Conservation (phyloP, 2,888 invertebrate species). For the Eumacrocentrus americanus region DNA sequence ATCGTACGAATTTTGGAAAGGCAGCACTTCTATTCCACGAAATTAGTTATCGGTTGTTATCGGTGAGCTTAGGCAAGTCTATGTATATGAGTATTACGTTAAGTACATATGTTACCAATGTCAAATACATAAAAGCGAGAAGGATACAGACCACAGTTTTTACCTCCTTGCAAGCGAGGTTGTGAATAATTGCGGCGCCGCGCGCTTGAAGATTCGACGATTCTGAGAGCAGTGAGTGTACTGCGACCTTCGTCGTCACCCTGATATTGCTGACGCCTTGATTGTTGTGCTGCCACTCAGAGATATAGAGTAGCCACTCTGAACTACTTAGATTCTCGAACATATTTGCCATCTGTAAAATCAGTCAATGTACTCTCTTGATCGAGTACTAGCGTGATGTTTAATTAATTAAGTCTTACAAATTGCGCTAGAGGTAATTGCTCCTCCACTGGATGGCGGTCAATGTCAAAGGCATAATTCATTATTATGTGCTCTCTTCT, state of each 20-base stretch:
- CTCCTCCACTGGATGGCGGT: constrained; percentile 74
- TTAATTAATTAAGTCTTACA: constrained; percentile 64
- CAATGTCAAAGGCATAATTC: constrained; percentile 84
- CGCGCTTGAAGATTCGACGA: constrained; percentile 75
- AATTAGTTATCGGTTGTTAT: constrained; percentile 24
- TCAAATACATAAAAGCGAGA: constrained; percentile 26
- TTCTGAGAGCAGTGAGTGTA: constrained; percentile 80
- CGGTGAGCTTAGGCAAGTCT: constrained; percentile 9
- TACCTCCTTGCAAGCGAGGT: constrained; percentile 94
- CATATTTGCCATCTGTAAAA: constrained; percentile 80
- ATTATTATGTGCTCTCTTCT: constrained; percentile 86
- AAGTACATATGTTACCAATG: constrained; percentile 18
- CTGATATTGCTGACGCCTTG: constrained; percentile 85
- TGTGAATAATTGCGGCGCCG: constrained; percentile 87
- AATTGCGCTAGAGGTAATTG: constrained; percentile 81
- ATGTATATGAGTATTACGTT: neutral
- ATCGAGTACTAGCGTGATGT: neutral
- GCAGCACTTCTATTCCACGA: constrained; percentile 43
- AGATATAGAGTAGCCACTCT: constrained; percentile 93
- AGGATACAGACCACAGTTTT: constrained; percentile 93
- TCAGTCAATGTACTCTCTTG: neutral
- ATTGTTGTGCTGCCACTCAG: constrained; percentile 83
- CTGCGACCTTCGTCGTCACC: constrained; percentile 89
- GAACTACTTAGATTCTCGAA: constrained; percentile 88
- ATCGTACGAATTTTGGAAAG: constrained; percentile 31